Percentiles rank a stretch among this genome's conserved stretches.
Evolutionary conservation across 2,797 vertebrate species (phyloP).

Genomic region (Pseudochirops cupreus): DNA sequence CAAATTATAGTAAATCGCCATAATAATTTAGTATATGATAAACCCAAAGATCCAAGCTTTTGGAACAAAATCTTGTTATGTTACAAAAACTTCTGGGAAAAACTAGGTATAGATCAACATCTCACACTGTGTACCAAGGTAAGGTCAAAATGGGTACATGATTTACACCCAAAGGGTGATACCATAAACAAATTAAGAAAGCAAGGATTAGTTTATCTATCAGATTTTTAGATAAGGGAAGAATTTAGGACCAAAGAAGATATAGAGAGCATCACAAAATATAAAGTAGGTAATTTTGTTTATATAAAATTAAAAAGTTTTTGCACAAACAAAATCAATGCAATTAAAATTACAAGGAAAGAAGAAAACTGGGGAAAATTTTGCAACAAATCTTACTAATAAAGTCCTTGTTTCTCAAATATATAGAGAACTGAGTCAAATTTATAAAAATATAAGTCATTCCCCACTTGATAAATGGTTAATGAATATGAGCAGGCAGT

Average conservation of each 20-base stretch:
- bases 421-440: too few species aligned
- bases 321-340: neutral
- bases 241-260: neutral
- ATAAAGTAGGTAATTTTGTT: neutral
- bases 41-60: neutral
- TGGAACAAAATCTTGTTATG: neutral
- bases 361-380: neutral
- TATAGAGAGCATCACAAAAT: neutral
- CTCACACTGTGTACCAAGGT: too few species aligned
- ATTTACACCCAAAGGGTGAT: neutral
- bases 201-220: too few species aligned
- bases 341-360: neutral
- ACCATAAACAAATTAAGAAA: neutral
- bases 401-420: neutral
- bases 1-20: neutral
- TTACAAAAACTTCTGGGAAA: neutral
- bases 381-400: neutral
- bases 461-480: too few species aligned
- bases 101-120: neutral
- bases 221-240: neutral
- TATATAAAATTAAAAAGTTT: neutral
- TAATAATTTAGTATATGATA: neutral
- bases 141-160: neutral
- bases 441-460: too few species aligned
- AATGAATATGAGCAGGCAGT: too few species aligned